Evolutionary conservation across 1,140 invertebrate genomes (phyloP).

Genomic region (Drosophila paulistorum): DNA sequence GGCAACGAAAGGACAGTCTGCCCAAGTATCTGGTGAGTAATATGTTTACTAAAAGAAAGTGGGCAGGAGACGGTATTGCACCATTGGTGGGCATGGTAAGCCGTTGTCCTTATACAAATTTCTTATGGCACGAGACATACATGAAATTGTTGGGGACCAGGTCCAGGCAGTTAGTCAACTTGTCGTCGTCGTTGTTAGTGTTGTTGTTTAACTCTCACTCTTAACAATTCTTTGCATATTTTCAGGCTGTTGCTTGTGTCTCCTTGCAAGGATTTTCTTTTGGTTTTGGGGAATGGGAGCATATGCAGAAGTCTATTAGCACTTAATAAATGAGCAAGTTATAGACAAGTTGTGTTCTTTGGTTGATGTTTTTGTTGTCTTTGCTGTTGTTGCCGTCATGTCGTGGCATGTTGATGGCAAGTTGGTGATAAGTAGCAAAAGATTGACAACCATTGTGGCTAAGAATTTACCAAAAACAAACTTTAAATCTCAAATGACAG

Average conservation of each 20-base stretch:
- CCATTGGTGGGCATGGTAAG: constrained; percentile 4
- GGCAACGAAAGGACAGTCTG: background rate
- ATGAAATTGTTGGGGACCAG: constrained; percentile 44
- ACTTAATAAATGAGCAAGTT: constrained; percentile 71
- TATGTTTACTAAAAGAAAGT: constrained; percentile 5
- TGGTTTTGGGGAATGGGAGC: constrained; percentile 5
- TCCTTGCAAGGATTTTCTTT: constrained; percentile 28
- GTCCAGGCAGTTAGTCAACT: constrained; percentile 52
- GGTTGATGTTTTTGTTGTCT: constrained; percentile 7
- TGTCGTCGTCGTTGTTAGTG: constrained; percentile 33
- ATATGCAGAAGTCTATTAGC: constrained; percentile 57
- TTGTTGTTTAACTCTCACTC: background rate
- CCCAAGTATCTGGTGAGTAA: constrained; percentile 11
- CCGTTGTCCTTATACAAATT: constrained; percentile 50
- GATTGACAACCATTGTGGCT: constrained; percentile 39
- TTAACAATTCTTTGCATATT: constrained; percentile 69
- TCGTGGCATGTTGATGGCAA: constrained; percentile 28
- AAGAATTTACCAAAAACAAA: background rate
- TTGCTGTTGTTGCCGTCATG: constrained; percentile 23
- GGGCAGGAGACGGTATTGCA: background rate
- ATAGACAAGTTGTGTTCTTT: constrained; percentile 30
- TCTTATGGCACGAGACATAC: constrained; percentile 46
- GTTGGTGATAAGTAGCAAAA: constrained; percentile 3
- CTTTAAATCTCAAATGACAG: background rate
- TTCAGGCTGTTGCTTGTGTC: constrained; percentile 43